Percentiles rank a stretch among this genome's conserved stretches.
phyloP scores from a whole-genome alignment of 2,113 vertebrate species.

The Clarias batrachus region DNA sequence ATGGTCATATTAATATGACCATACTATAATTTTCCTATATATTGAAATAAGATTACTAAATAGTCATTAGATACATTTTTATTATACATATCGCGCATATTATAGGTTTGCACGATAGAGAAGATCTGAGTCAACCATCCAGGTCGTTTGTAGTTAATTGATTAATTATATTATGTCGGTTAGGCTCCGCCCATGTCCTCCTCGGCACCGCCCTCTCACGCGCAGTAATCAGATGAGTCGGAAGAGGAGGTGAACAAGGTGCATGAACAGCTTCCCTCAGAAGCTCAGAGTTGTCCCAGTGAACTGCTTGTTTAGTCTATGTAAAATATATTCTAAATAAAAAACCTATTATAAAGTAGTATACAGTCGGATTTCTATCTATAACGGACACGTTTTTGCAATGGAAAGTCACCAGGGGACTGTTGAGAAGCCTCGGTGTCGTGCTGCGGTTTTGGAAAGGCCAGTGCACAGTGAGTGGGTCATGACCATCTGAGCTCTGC shows the following conservation, averaged over 20 bases:
- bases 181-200: neutral
- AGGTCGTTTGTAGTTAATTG: neutral
- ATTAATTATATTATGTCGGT: neutral
- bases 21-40: neutral
- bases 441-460: neutral
- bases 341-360: neutral
- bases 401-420: neutral
- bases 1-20: conserved; percentile 8
- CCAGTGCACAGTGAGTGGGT: neutral
- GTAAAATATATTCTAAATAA: neutral
- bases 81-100: no score
- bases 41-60: neutral
- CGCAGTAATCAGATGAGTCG: conserved; percentile 36
- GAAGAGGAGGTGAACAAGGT: conserved; percentile 30
- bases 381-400: neutral
- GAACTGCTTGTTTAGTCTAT: neutral
- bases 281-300: conserved; percentile 24
- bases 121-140: no score
- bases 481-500: conserved; percentile 6
- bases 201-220: conserved; percentile 24
- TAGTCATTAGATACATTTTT: neutral
- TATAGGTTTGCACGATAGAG: no score
- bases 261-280: conserved; percentile 16
- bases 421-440: neutral
- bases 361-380: neutral